phyloP scores from a whole-genome alignment of 2,888 invertebrate genomes.

The Cerastoderma edule region DNA sequence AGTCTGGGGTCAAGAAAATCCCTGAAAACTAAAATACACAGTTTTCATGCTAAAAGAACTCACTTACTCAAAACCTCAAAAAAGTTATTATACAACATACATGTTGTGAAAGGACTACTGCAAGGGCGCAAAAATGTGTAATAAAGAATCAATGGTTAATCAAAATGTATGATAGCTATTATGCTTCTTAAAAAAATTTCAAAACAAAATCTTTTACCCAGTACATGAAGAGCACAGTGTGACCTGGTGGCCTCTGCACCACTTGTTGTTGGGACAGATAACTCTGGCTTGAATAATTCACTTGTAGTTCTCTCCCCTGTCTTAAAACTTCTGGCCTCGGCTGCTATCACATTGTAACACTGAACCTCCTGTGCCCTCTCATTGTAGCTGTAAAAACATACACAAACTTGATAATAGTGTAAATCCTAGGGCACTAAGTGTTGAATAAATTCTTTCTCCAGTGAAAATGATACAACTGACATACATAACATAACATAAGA shows the following conservation, averaged over 20 bases:
- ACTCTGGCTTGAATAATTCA: slow-evolving; percentile 91
- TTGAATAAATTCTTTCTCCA: background rate
- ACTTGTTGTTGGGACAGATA: slow-evolving; percentile 90
- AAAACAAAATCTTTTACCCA: slow-evolving; percentile 87
- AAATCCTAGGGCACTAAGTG: too few relatives aligned
- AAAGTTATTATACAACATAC: too few relatives aligned
- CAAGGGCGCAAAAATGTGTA: too few relatives aligned
- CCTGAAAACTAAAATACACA: too few relatives aligned
- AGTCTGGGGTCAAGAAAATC: too few relatives aligned
- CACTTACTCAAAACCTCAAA: too few relatives aligned
- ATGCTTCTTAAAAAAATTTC: background rate
- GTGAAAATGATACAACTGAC: background rate
- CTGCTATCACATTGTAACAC: slow-evolving; percentile 93
- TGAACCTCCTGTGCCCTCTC: slow-evolving; percentile 88
- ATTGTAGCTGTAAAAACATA: slow-evolving; percentile 85
- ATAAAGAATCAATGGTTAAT: too few relatives aligned
- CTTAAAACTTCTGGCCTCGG: slow-evolving; percentile 86
- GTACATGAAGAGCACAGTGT: slow-evolving; percentile 94
- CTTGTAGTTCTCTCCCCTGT: slow-evolving; percentile 73
- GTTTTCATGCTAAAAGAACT: too few relatives aligned
- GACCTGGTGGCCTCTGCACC: slow-evolving; percentile 87
- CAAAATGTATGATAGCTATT: too few relatives aligned
- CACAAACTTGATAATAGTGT: too few relatives aligned
- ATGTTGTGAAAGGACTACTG: too few relatives aligned
- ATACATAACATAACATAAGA: too few relatives aligned